Base-by-base conservation (phyloP, 2,113 vertebrate species). In the Gnathonemus echidnorhynchus region DNA sequence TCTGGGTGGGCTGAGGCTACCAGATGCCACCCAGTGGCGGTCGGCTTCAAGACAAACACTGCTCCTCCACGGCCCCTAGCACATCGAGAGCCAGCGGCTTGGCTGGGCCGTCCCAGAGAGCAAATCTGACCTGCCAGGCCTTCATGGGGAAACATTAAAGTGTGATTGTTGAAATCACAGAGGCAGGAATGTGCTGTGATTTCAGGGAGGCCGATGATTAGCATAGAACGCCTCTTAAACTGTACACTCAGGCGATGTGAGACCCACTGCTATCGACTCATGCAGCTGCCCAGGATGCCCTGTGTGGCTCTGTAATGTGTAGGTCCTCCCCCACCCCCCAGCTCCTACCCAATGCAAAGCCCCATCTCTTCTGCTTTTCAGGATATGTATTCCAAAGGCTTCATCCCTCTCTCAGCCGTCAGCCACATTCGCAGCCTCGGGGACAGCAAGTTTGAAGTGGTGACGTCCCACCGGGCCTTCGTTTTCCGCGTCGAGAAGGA, bases 381-480 rank as follows among this genome's bases (percentile, higher is more conserved):
- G 98, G 98, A 99, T 93, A 96, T 99, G 93, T 99, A 98, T 94
- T 99, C 98, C 48, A 99, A 98, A 94, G 98, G 98, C 90, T 96
- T 98, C 94, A 96, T 99, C 91, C 95, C 97, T 66, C 94, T 97
- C 11, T 96, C 96, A n/a, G 97, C 97, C 49, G 89, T 99, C 93
- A 95, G 93, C 89, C 94, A 96, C 88, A 94, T 98, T 85, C 96
- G 96, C 90, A 93, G 94, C 91, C 94, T 97, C 0, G 97, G 98
- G 11, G 98, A 99, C 91, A 99, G 97, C 95, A 98, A 97, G 94
- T 98, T 99, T 92, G 98, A 99, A 95, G 96, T 99, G 48, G 95
- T 98, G 93, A 98, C 97, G 74, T 94, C 96, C 88, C 96, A 97
- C 0, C 97, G 98, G 92, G 98, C 96, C 90, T 98, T 99, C 91